These are phyloP conservation scores for Philopotamus ludificatus DNA, from an alignment of 1,140 invertebrate genomes.

Conservation along the genomic window DNA sequence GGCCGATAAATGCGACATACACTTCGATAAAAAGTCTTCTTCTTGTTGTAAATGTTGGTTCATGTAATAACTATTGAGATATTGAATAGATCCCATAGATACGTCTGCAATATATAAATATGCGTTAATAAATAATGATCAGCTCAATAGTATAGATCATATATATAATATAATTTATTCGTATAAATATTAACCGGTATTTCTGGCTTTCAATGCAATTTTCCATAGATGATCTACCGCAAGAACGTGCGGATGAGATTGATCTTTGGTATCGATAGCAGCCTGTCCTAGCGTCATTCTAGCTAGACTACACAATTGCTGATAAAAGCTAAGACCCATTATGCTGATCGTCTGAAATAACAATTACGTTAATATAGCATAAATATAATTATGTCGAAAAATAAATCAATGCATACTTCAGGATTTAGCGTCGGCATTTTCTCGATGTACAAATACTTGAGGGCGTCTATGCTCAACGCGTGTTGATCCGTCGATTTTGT, in stretches of 20 bases:
- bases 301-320: conserved; percentile 84
- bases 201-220: conserved; percentile 84
- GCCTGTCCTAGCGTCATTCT: conserved; percentile 63
- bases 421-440: conserved; percentile 86
- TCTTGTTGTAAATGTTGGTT: conserved; percentile 85
- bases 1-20: conserved; percentile 84
- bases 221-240: conserved; percentile 94
- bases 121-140: not conserved
- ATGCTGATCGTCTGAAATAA: conserved; percentile 72
- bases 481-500: conserved; percentile 88
- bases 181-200: conserved; percentile 60
- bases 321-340: conserved; percentile 86
- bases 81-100: conserved; percentile 90
- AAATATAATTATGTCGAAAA: not conserved
- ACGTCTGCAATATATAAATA: conserved; percentile 63
- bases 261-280: conserved; percentile 53
- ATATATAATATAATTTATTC: conserved; percentile 1
- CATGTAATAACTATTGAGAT: conserved; percentile 90
- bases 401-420: conserved; percentile 55
- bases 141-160: not conserved
- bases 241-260: conserved; percentile 62
- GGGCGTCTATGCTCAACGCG: conserved; percentile 79
- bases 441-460: conserved; percentile 84
- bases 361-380: conserved; percentile 6
- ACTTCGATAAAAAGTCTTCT: conserved; percentile 87